A percentile compares a stretch with the other conserved stretches of the same genome.
phyloP scores from a whole-genome alignment of 2,797 vertebrate genomes.

The Eulemur rubriventer region DNA sequence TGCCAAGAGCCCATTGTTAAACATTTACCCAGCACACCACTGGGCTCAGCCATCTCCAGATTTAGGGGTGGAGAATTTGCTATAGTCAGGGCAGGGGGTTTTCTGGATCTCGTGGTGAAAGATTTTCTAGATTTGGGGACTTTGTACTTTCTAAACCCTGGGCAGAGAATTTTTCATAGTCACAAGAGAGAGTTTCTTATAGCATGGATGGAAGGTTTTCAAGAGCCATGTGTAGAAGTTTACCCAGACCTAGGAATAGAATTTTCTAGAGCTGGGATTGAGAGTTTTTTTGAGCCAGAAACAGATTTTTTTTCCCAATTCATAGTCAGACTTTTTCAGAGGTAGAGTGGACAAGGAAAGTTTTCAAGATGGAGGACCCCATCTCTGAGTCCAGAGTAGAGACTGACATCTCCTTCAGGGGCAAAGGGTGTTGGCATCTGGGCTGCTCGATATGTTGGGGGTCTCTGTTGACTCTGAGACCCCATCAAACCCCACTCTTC shows the following conservation, averaged over 20 bases:
- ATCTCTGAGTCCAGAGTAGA: neutral
- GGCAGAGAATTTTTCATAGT: neutral
- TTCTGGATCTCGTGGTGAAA: neutral
- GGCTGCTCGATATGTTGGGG: neutral
- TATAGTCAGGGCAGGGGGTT: neutral
- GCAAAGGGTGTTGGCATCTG: neutral
- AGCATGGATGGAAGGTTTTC: neutral
- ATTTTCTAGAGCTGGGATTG: neutral
- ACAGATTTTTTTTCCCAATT: neutral
- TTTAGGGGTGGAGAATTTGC: neutral
- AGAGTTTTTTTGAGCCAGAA: neutral
- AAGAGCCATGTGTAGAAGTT: neutral
- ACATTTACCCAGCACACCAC: no score
- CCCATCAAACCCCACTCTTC: no score
- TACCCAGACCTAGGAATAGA: neutral
- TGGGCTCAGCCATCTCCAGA: neutral
- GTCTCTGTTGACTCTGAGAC: accelerated
- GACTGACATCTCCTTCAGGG: neutral
- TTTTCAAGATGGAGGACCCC: neutral
- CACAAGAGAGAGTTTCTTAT: neutral
- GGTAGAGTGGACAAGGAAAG: neutral
- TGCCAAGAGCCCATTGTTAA: neutral
- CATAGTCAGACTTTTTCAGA: neutral
- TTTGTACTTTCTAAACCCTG: neutral
- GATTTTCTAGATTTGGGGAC: neutral